phyloP scores from a whole-genome alignment of 2,113 vertebrate species.

The Nannobrachium achirus region DNA sequence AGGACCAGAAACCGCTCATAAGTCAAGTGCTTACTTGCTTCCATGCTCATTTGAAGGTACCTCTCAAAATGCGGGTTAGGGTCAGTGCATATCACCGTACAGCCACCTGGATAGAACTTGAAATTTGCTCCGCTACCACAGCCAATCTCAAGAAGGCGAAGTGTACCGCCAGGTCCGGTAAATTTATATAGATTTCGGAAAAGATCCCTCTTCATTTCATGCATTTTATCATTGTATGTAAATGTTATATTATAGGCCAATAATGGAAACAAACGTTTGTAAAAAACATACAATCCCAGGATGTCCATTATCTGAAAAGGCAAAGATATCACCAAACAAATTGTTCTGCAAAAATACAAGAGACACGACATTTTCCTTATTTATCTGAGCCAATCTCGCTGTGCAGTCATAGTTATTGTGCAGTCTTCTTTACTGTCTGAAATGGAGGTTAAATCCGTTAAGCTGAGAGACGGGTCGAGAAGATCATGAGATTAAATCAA shows the following conservation, averaged over 20 bases:
- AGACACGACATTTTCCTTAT: constrained; percentile 44
- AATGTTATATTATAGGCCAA: constrained; percentile 52
- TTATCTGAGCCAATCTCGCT: background rate
- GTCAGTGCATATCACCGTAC: constrained; percentile 83
- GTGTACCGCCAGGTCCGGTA: constrained; percentile 52
- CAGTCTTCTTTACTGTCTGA: too few species aligned
- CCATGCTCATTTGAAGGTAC: constrained; percentile 77
- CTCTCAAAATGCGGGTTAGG: constrained; percentile 82
- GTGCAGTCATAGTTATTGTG: too few species aligned
- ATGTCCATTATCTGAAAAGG: constrained; percentile 78
- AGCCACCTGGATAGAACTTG: constrained; percentile 81
- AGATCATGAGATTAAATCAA: constrained; percentile 56
- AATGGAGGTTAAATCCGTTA: background rate
- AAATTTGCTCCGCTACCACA: constrained; percentile 87
- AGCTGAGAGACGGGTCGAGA: background rate
- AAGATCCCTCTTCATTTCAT: constrained; percentile 79
- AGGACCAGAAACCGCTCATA: constrained; percentile 77
- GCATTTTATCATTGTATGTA: constrained; percentile 70
- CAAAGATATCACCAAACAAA: constrained; percentile 65
- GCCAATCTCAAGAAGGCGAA: constrained; percentile 86
- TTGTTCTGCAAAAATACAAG: constrained; percentile 46
- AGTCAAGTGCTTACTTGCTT: constrained; percentile 78
- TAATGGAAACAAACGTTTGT: constrained; percentile 81
- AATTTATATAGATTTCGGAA: constrained; percentile 78
- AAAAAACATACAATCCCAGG: constrained; percentile 74